phyloP scores from a whole-genome alignment of 2,113 vertebrate genomes.

The Holacanthus passer region DNA sequence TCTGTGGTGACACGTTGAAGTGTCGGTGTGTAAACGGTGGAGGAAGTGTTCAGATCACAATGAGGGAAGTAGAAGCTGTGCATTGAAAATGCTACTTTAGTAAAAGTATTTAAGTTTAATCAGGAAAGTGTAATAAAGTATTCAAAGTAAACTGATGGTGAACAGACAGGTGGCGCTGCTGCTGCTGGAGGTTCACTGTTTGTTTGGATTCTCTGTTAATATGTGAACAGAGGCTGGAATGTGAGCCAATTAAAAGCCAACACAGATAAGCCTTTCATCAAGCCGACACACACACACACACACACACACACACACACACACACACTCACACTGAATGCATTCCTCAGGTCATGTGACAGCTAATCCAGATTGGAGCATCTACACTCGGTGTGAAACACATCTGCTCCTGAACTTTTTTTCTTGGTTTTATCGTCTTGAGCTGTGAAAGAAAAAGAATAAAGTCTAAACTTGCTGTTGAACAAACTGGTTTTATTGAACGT shows the following conservation, averaged over 20 bases:
- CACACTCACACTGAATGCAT: constrained; percentile 24
- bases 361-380: constrained; percentile 43
- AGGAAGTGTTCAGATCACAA: not conserved
- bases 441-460: not conserved
- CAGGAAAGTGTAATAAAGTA: not conserved
- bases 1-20: not conserved
- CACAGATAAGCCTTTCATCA: constrained; percentile 53
- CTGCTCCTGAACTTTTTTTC: not conserved
- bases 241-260: constrained; percentile 57
- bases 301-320: constrained; percentile 45
- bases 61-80: too few relatives aligned
- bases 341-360: constrained; percentile 59
- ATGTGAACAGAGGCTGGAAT: constrained; percentile 47
- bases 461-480: not conserved
- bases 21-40: not conserved
- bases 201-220: constrained; percentile 12
- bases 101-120: not conserved
- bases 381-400: not conserved
- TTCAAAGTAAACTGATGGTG: not conserved
- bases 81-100: not conserved
- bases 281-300: constrained; percentile 19
- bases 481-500: not conserved
- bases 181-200: not conserved
- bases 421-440: not conserved
- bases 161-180: constrained; percentile 5